Base-by-base conservation (phyloP, 1,140 invertebrate species). In the Vollenhovia emeryi region DNA sequence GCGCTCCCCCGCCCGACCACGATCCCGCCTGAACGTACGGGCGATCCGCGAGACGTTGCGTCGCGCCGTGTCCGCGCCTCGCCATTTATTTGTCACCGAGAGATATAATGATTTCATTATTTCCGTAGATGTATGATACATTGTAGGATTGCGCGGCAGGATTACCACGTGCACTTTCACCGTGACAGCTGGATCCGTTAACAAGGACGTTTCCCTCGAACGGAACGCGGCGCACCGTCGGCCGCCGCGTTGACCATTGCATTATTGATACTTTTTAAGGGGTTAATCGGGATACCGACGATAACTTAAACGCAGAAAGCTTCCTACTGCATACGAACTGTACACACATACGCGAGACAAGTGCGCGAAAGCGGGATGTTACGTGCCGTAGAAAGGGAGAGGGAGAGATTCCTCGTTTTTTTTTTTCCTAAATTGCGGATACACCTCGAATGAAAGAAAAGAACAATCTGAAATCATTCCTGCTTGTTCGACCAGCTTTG, bases 21-120 rank as follows among this genome's bases (percentile, higher is more conserved):
- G 6, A 27, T 24, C 36, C 52, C 0, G n/a, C 18, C 7, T 36
- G 21, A 7, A 59, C 15, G 21, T 59, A 59, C 21, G 43, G 27
- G 27, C 45, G n/a, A 30, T 50, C 15, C 43, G 48, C 69, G 48
- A 15, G 15, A 40, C 48, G 27, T 36, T 11, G n/a, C 9, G 71
- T 52, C 48, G 30, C 71, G 27, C 36, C n/a, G 52, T 52, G 73
- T 64, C n/a, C n/a, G n/a, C 43, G 75, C n/a, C 15, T 36, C 43
- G 59, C 21, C 8, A 40, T 66, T 64, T 0, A 78, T 66, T 71
- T 36, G 9, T 57, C 64, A 57, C 21, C 36, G 60, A 69, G 60
- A 69, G 18, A 73, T 73, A 57, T 64, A 43, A 82, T 82, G 50
- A 73, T 82, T 82, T 82, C 36, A 57, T 82, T 71, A 82, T 82